These are phyloP conservation scores for Limonius californicus DNA, from an alignment of 1,140 invertebrate species.

Conservation along the genomic window DNA sequence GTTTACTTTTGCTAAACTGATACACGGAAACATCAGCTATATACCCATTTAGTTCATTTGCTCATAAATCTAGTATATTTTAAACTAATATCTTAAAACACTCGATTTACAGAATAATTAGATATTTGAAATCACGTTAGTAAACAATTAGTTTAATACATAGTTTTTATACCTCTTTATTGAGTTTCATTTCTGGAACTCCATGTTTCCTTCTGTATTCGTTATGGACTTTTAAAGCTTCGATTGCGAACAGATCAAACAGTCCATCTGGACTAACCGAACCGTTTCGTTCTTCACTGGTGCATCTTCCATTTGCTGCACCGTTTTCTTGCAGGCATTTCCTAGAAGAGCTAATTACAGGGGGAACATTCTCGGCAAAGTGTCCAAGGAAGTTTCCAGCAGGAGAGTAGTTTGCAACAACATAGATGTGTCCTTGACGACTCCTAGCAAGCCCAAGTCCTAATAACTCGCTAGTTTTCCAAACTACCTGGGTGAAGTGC, in stretches of 20 bases:
- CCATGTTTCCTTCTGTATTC: constrained; percentile 72
- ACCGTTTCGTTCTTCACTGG: constrained; percentile 45
- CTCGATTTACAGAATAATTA: not conserved
- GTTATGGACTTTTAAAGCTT: constrained; percentile 72
- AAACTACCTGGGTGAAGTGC: constrained; percentile 75
- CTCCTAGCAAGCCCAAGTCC: constrained; percentile 73
- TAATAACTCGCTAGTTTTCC: constrained; percentile 71
- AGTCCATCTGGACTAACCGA: constrained; percentile 23
- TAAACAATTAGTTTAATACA: constrained; percentile 6
- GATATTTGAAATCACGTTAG: not conserved
- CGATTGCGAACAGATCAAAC: constrained; percentile 51
- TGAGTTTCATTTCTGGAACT: constrained; percentile 59
- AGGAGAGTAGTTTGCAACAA: constrained; percentile 84
- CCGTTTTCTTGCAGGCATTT: too few relatives aligned
- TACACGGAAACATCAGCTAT: too few relatives aligned
- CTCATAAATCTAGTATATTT: not conserved
- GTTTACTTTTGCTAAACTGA: too few relatives aligned
- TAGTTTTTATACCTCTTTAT: constrained; percentile 63
- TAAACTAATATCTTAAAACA: not conserved
- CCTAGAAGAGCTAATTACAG: constrained; percentile 28
- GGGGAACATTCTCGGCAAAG: constrained; percentile 71
- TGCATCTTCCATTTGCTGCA: constrained; percentile 40
- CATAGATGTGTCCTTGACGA: constrained; percentile 68
- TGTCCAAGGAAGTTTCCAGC: constrained; percentile 80
- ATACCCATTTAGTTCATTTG: not conserved